Base-by-base conservation (phyloP, 1,140 invertebrate genomes). In the Caenorhabditis tropicalis region DNA sequence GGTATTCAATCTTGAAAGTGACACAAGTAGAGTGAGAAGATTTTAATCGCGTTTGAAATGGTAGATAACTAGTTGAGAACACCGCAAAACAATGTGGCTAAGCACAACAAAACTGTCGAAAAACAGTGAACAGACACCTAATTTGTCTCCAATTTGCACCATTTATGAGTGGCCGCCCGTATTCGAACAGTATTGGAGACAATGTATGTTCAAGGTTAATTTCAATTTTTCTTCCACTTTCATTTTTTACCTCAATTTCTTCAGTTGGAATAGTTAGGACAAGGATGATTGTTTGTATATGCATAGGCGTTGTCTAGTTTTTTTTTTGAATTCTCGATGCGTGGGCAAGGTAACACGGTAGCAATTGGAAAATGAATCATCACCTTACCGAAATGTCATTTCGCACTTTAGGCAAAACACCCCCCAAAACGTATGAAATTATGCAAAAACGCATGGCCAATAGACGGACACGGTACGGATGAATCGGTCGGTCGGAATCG, bases 391-490 rank as follows among this genome's bases (percentile, higher is more conserved):
- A 74, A 74, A 74, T 39, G 36, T 24, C 65, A 74, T 74, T 74
- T 74, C 65, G 36, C 65, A 74, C 65, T 74, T 74, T 74, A 43
- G 36, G 19, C 24, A 58, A 58, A 24, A n/a, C n/a, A n/a, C n/a
- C n/a, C n/a, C 36, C 36, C 10, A 24, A 24, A 74, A 43, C 65
- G 65, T 74, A 74, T 74, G 65, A 74, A 74, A 43, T 74, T 74
- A 74, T 74, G 65, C 65, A 74, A 74, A 74, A 74, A 74, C 65
- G 65, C 65, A 74, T 74, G 65, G 43, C 65, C 65, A 74, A 74
- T 74, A 74, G 65, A 36, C 65, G 65, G 29, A 74, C 9, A 74
- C 53, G 53, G 9, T 56, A 27, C 21, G 36, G 33, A 31, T 5
- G 36, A 43, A 74, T 43, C 21, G 36, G n/a, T 43, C 21, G 36